phyloP scores from a whole-genome alignment of 2,113 vertebrate species.

The Aphelocoma coerulescens region DNA sequence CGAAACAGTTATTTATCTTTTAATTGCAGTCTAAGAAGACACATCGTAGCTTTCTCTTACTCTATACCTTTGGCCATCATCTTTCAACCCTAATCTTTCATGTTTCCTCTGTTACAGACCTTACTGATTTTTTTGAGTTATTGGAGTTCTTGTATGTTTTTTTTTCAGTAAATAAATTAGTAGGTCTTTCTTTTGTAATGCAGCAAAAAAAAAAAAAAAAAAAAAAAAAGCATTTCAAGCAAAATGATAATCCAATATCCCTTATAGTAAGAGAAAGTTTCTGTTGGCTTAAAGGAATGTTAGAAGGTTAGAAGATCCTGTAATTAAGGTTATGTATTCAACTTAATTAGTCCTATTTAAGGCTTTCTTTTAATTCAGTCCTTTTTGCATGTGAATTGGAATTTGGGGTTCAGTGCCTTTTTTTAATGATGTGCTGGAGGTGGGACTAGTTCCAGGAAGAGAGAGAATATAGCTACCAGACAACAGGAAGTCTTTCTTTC shows the following conservation, averaged over 20 bases:
- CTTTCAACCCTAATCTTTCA: background rate
- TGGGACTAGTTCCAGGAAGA: background rate
- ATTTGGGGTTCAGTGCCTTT: background rate
- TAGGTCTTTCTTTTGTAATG: background rate
- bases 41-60: background rate
- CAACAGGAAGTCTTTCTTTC: background rate
- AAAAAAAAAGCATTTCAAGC: fast-evolving
- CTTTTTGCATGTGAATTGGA: background rate
- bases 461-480: background rate
- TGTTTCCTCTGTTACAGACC: background rate
- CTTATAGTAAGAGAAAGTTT: background rate
- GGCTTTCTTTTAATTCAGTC: background rate
- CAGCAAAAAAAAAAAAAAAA: background rate
- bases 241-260: background rate
- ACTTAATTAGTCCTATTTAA: background rate
- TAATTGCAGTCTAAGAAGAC: background rate
- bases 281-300: background rate
- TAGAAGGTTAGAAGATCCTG: background rate
- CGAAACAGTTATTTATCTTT: background rate
- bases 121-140: background rate
- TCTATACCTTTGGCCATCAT: background rate
- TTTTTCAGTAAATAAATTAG: background rate
- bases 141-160: background rate
- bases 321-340: background rate
- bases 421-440: background rate